Percentiles rank a stretch among this genome's conserved stretches.
Conservation (phyloP, 2,113 vertebrate genomes). For the Oreotragus oreotragus region DNA sequence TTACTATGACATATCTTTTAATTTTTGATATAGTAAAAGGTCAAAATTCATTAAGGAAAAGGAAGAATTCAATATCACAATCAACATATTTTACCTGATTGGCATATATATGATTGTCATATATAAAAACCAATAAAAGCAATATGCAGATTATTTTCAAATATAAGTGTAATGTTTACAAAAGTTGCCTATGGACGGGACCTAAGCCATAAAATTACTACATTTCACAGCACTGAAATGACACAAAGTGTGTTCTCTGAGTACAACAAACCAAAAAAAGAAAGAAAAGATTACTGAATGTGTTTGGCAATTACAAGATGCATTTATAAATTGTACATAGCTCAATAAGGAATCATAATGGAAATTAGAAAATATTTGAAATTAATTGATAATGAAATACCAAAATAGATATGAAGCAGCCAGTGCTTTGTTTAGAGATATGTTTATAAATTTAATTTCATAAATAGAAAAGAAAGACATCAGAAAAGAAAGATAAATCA, state of each 20-base stretch:
- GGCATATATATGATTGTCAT: background rate
- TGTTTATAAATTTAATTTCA: background rate
- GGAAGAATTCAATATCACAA: background rate
- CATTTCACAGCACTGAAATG: background rate
- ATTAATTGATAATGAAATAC: background rate
- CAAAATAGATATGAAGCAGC: background rate
- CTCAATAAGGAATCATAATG: background rate
- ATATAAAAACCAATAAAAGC: background rate
- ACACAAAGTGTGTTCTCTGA: background rate
- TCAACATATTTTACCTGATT: background rate
- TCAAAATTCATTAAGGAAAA: background rate
- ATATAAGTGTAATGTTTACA: background rate
- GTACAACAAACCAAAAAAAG: background rate
- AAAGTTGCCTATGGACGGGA: fast-evolving
- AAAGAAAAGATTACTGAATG: background rate
- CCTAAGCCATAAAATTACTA: background rate
- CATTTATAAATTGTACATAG: background rate
- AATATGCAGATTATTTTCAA: background rate
- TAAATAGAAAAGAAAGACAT: background rate
- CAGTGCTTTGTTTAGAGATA: background rate
- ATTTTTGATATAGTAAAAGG: background rate
- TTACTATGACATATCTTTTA: background rate
- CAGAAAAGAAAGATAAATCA: background rate
- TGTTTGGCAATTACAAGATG: background rate
- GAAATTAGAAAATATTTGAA: background rate